A percentile compares a stretch with the other conserved stretches of the same genome.
phyloP scores from a whole-genome alignment of 2,113 vertebrate species.

The Gadus chalcogrammus region DNA sequence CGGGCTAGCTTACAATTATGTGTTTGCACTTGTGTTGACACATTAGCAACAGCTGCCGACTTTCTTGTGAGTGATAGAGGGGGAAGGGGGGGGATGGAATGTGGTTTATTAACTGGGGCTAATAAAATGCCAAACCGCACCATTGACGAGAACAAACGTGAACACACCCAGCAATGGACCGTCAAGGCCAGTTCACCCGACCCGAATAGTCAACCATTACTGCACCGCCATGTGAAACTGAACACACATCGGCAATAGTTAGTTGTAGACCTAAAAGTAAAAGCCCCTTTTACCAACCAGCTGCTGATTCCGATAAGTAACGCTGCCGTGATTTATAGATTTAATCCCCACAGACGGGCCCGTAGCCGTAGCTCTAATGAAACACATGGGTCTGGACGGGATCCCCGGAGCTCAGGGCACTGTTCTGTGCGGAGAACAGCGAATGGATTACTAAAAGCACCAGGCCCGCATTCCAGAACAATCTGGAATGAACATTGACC shows the following conservation, averaged over 20 bases:
- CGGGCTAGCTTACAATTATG: slow-evolving; percentile 8
- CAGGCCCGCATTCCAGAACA: slow-evolving; percentile 64
- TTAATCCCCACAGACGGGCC: slow-evolving; percentile 42
- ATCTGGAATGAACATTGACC: slow-evolving; percentile 66
- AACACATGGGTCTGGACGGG: slow-evolving; percentile 58
- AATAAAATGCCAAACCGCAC: slow-evolving; percentile 10
- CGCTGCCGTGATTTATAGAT: slow-evolving; percentile 57
- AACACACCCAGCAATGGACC: neutral
- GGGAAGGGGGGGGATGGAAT: neutral
- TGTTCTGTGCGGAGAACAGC: slow-evolving; percentile 53
- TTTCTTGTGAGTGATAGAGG: slow-evolving; percentile 19
- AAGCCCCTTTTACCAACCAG: slow-evolving; percentile 22
- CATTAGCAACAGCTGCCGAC: slow-evolving; percentile 31
- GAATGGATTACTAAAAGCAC: slow-evolving; percentile 56
- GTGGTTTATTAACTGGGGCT: too few species aligned
- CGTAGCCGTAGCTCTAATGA: slow-evolving; percentile 56
- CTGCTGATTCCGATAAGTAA: slow-evolving; percentile 57
- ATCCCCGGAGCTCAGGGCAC: slow-evolving; percentile 45
- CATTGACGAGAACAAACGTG: neutral
- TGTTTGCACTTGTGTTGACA: slow-evolving; percentile 22
- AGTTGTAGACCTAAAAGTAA: slow-evolving; percentile 33
- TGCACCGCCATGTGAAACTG: slow-evolving; percentile 8
- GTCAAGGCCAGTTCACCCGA: neutral
- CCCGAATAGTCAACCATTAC: slow-evolving; percentile 8
- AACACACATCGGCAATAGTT: slow-evolving; percentile 27